phyloP scores from a whole-genome alignment of 2,888 invertebrate genomes.

The Patella pellucida region DNA sequence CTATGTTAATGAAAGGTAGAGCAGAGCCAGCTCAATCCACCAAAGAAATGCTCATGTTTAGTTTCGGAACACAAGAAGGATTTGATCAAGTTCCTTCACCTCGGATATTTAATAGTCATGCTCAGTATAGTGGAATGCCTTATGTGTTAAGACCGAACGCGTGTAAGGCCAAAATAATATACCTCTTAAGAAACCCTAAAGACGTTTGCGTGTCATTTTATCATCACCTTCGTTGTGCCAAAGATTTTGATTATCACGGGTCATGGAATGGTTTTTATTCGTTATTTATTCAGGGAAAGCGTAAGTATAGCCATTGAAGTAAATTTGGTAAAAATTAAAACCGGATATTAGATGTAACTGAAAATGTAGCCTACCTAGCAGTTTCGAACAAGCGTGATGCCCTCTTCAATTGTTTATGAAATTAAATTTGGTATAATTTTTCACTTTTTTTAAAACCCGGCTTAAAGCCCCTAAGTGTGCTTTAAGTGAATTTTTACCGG shows the following conservation, averaged over 20 bases:
- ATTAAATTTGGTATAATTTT: no score
- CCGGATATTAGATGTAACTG: no score
- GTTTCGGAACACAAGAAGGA: constrained; percentile 24
- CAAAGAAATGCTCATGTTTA: constrained; percentile 28
- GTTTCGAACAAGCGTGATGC: no score
- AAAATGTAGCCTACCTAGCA: no score
- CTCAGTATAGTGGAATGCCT: constrained; percentile 24
- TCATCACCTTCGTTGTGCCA: constrained; percentile 26
- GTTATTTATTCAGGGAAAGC: constrained; percentile 39
- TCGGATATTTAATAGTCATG: constrained; percentile 33
- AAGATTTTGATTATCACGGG: constrained; percentile 40
- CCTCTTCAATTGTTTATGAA: no score
- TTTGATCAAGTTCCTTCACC: constrained; percentile 27
- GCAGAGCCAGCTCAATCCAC: constrained; percentile 18
- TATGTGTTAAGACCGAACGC: constrained; percentile 8
- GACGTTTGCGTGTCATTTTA: constrained; percentile 38
- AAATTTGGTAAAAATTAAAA: not conserved
- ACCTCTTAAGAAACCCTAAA: constrained; percentile 34
- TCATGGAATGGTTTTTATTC: constrained; percentile 38
- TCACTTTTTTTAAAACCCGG: no score
- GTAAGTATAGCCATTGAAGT: constrained; percentile 23
- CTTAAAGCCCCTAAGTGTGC: no score
- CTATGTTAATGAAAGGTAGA: constrained; percentile 27
- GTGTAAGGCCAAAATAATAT: constrained; percentile 31
- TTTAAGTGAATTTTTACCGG: no score